These are phyloP conservation scores for Orthosia gracilis DNA, from an alignment of 2,888 invertebrate species.

Conservation along the genomic window DNA sequence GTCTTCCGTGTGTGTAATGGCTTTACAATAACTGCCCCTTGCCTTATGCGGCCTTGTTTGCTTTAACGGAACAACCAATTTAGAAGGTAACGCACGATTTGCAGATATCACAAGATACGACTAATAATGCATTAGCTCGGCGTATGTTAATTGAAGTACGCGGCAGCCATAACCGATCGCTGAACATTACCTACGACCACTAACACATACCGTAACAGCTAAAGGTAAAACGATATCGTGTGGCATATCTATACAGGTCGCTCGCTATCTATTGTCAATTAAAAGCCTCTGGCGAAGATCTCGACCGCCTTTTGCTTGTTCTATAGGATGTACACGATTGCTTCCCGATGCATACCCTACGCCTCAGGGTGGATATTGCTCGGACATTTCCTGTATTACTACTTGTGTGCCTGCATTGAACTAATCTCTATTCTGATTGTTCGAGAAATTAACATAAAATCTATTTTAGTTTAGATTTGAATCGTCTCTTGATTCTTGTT, in stretches of 20 bases:
- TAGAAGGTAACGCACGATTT: constrained; percentile 67
- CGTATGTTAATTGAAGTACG: constrained; percentile 69
- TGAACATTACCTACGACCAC: constrained; percentile 64
- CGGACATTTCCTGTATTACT: constrained; percentile 89
- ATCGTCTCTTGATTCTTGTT: constrained; percentile 74
- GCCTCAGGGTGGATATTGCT: constrained; percentile 86
- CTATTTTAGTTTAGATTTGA: constrained; percentile 79
- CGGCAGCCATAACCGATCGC: constrained; percentile 66
- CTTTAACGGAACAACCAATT: constrained; percentile 68
- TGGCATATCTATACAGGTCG: constrained; percentile 80
- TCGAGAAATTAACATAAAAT: constrained; percentile 86
- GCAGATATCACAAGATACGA: constrained; percentile 73
- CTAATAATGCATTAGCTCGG: constrained; percentile 74
- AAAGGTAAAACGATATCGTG: constrained; percentile 82
- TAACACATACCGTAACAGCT: constrained; percentile 79
- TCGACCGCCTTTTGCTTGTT: constrained; percentile 89
- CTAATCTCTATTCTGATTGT: constrained; percentile 82
- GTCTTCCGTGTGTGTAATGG: constrained; percentile 70
- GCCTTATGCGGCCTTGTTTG: constrained; percentile 71
- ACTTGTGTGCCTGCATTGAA: constrained; percentile 81
- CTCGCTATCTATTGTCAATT: constrained; percentile 87
- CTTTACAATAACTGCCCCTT: constrained; percentile 72
- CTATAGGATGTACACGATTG: constrained; percentile 84
- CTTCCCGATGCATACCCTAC: constrained; percentile 84
- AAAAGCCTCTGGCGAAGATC: constrained; percentile 84